Evolutionary conservation across 1,140 invertebrate genomes (phyloP).

Genomic region (Diorhabda sublineata): DNA sequence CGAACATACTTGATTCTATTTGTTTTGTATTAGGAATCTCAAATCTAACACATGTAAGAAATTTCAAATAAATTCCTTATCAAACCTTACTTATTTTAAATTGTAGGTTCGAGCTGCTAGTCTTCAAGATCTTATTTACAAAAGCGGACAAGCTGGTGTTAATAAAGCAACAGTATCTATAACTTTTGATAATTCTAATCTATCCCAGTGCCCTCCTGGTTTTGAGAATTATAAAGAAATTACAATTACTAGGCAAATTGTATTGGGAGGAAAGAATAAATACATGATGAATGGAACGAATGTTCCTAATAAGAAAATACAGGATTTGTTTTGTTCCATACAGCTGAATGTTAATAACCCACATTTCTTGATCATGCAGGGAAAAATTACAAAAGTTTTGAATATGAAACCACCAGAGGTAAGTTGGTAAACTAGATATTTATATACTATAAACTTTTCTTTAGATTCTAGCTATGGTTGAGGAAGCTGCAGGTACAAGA

Average conservation of each 20-base stretch:
- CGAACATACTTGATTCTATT: constrained; percentile 97
- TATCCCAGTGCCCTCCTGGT: constrained; percentile 79
- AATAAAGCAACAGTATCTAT: constrained; percentile 95
- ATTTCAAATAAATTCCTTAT: constrained; percentile 12
- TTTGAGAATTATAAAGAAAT: constrained; percentile 93
- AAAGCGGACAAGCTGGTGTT: constrained; percentile 93
- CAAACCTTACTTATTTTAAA: constrained; percentile 19
- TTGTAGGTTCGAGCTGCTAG: constrained; percentile 81
- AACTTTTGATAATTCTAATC: constrained; percentile 90
- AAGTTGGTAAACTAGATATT: constrained; percentile 25
- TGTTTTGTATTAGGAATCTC: constrained; percentile 96
- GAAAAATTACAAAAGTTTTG: constrained; percentile 96
- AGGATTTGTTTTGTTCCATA: constrained; percentile 93
- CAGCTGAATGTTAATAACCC: constrained; percentile 99
- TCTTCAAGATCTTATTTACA: constrained; percentile 94
- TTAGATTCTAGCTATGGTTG: constrained; percentile 94
- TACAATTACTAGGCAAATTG: constrained; percentile 83
- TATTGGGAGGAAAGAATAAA: constrained; percentile 82
- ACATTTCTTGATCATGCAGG: constrained; percentile 99
- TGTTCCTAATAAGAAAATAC: constrained; percentile 83
- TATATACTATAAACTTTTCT: neutral
- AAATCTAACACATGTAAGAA: constrained; percentile 83
- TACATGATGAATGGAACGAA: constrained; percentile 93
- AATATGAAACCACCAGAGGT: constrained; percentile 98
- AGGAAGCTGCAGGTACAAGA: constrained; percentile 97